phyloP scores from a whole-genome alignment of 2,888 invertebrate genomes.

The Drosophila bunnanda region DNA sequence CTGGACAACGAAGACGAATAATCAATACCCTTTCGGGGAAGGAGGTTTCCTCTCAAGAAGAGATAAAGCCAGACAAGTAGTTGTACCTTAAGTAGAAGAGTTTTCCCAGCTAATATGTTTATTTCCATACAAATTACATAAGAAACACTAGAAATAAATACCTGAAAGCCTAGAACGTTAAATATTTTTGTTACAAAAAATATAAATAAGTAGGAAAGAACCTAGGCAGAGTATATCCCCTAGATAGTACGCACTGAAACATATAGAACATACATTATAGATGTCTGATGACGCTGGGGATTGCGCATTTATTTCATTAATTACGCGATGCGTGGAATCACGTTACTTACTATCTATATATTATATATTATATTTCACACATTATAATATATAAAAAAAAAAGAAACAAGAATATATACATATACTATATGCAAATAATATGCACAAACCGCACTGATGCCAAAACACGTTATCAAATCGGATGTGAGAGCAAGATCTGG shows the following conservation, averaged over 20 bases:
- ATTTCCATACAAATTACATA: too few species aligned
- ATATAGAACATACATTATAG: neutral
- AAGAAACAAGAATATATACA: neutral
- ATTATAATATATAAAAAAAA: neutral
- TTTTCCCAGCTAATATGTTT: neutral
- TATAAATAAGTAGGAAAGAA: neutral
- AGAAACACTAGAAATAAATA: neutral
- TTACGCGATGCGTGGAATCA: conserved; percentile 14
- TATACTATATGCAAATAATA: neutral
- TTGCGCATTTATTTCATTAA: conserved; percentile 28
- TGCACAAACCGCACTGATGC: conserved; percentile 5
- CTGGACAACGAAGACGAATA: conserved; percentile 1
- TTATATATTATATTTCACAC: neutral
- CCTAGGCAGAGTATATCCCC: neutral
- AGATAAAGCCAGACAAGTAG: neutral
- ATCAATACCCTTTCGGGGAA: neutral
- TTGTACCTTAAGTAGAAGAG: too few species aligned
- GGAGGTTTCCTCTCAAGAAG: neutral
- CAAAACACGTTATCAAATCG: conserved; percentile 38
- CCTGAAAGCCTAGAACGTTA: neutral
- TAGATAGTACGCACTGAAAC: conserved; percentile 37
- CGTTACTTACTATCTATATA: conserved; percentile 16
- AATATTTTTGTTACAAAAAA: neutral
- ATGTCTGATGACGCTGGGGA: conserved; percentile 5
- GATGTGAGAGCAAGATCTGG: conserved; percentile 12